Conservation (phyloP, 1,140 invertebrate genomes). For the Pseudachorutes palmiensis region DNA sequence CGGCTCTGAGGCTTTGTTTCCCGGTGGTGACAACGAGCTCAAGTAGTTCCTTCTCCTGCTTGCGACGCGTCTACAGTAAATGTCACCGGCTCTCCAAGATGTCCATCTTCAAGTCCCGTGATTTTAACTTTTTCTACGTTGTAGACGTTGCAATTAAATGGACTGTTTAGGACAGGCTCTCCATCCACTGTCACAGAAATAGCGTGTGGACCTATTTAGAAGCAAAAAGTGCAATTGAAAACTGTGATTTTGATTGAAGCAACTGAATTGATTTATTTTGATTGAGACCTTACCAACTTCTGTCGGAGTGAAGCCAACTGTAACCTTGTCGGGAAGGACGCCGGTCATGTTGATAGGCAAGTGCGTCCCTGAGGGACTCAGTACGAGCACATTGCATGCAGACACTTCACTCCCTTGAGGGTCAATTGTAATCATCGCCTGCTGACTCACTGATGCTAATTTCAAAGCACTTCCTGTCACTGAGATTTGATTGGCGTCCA, state of each 20-base stretch:
- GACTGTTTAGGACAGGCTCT: conserved; percentile 77
- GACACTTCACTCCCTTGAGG: conserved; percentile 46
- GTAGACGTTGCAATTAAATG: conserved; percentile 86
- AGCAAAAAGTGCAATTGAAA: no score
- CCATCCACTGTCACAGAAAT: conserved; percentile 70
- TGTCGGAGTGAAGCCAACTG: conserved; percentile 67
- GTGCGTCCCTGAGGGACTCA: conserved; percentile 66
- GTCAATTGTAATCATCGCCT: conserved; percentile 54
- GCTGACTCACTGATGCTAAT: conserved; percentile 52
- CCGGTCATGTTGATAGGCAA: conserved; percentile 56
- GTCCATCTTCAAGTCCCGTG: conserved; percentile 52
- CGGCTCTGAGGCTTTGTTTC: conserved; percentile 54
- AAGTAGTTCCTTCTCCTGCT: conserved; percentile 88
- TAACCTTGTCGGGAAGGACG: conserved; percentile 53
- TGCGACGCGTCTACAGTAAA: conserved; percentile 91
- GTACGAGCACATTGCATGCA: conserved; percentile 58
- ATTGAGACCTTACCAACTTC: conserved; percentile 58
- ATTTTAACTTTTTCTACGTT: conserved; percentile 78
- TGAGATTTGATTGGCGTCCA: conserved; percentile 52
- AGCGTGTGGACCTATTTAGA: conserved; percentile 70
- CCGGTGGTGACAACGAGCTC: conserved; percentile 88
- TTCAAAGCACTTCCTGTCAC: conserved; percentile 54
- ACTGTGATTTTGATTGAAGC: no score
- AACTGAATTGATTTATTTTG: no score
- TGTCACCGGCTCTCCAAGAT: conserved; percentile 70